Conservation (phyloP, 2,113 vertebrate species). For the Platysternon megacephalum region DNA sequence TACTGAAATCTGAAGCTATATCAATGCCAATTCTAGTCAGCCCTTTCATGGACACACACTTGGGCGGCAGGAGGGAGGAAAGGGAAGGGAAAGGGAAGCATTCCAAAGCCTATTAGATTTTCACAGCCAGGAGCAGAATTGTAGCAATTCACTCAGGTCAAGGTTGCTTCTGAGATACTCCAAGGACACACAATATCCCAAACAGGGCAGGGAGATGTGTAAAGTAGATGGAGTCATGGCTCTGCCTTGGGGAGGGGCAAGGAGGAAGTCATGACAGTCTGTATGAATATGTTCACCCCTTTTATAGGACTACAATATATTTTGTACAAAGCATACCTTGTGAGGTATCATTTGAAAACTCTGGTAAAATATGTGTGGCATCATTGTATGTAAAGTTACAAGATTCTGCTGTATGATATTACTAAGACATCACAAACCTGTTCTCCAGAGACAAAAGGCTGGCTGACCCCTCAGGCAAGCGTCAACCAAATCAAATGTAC, state of each 20-base stretch:
- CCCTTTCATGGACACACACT: background rate
- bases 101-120: rapidly evolving
- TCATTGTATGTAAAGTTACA: background rate
- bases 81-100: background rate
- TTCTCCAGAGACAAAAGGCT: too few species aligned
- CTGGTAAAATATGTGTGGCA: background rate
- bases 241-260: background rate
- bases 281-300: background rate
- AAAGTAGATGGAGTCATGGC: background rate
- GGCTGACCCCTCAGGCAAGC: too few species aligned
- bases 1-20: background rate
- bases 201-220: background rate
- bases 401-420: too few species aligned
- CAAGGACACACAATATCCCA: background rate
- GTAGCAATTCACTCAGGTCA: background rate
- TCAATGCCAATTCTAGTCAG: background rate
- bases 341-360: background rate
- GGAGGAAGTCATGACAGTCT: background rate
- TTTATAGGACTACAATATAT: background rate
- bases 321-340: background rate
- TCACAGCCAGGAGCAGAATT: background rate
- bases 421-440: too few species aligned
- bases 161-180: background rate
- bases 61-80: background rate
- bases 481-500: too few species aligned